Conservation (phyloP, 2,797 vertebrate genomes). For the Petrocephalus schoutedeni region DNA sequence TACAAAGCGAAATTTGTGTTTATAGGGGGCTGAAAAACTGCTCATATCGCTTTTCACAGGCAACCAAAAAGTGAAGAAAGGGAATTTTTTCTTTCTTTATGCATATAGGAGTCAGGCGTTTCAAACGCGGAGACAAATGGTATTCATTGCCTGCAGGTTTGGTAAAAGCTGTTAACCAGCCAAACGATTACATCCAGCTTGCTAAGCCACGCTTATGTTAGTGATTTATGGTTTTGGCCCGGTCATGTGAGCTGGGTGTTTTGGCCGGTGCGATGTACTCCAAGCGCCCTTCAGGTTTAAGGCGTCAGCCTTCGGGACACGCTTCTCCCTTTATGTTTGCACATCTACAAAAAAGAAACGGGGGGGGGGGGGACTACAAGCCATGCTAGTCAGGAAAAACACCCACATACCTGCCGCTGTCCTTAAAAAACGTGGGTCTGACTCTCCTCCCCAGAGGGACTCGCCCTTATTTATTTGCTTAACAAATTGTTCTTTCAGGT, state of each 20-base stretch:
- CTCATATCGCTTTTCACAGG: neutral
- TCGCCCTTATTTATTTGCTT: neutral
- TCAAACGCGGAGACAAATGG: neutral
- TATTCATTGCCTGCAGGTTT: conserved; percentile 7
- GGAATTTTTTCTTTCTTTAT: neutral
- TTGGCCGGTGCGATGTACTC: neutral
- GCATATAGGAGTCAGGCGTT: neutral
- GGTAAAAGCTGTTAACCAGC: neutral
- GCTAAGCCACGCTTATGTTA: neutral
- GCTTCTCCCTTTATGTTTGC: neutral
- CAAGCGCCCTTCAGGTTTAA: neutral
- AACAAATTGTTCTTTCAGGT: neutral
- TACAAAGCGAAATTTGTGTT: neutral
- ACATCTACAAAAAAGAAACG: neutral
- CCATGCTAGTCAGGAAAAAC: neutral
- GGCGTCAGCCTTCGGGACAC: neutral
- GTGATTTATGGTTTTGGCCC: neutral
- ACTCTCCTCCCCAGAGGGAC: neutral
- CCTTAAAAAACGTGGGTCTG: neutral
- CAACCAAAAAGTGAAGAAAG: neutral
- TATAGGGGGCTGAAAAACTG: neutral
- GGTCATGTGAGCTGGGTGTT: neutral
- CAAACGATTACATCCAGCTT: neutral
- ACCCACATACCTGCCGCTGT: neutral
- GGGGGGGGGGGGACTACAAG: neutral